Base-by-base conservation (phyloP, 2,797 vertebrate species). In the Zalophus californianus region DNA sequence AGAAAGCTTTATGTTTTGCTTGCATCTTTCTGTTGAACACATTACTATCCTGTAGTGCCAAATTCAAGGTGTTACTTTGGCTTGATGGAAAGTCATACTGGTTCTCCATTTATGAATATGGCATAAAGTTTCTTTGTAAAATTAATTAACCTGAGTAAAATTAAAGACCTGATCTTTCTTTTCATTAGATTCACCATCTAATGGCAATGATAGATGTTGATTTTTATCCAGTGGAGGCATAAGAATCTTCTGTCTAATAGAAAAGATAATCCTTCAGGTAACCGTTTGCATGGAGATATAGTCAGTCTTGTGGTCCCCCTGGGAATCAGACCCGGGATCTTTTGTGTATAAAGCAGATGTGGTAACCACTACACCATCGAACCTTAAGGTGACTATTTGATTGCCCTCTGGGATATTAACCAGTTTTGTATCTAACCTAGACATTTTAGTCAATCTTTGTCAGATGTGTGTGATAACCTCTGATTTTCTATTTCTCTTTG, bases 111-210 rank as follows among this genome's bases (percentile, higher is more conserved):
- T 88, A 58, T 84, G 4, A 10, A 27, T 62, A 73, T 9, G 21
- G 7, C 11, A 68, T 38, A 66, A 73, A 12, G 6, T 35, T 88
- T 90, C 16, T 85, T 78, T 85, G 2, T 75, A 62, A 94, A 64
- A 86, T 83, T 64, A 87, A 68, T 88, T 75, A 79, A 54, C 27
- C 60, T 41, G 44, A 89, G 27, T 73, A 92, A 94, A 78, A 52
- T 48, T 68, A 88, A 77, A 91, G 23, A 35, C 3, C 66, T 10
- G 9, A 27, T 79, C 12, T 72, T 75, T 29, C 38, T 52, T 86
- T 13, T 73, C 52, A 70, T 89, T 48, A 89, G 50, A 60, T 64
- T 95, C 25, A 44, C 2, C 35, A 32, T 56, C 16, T 64, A 72
- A 29, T 35, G 16, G 44, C 54, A 86, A 52, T 73, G 35, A 70